A percentile compares a stretch with the other conserved stretches of the same genome.
These are phyloP conservation scores for Pogonophryne albipinna DNA, from an alignment of 2,797 vertebrate species.

Conservation along the genomic window DNA sequence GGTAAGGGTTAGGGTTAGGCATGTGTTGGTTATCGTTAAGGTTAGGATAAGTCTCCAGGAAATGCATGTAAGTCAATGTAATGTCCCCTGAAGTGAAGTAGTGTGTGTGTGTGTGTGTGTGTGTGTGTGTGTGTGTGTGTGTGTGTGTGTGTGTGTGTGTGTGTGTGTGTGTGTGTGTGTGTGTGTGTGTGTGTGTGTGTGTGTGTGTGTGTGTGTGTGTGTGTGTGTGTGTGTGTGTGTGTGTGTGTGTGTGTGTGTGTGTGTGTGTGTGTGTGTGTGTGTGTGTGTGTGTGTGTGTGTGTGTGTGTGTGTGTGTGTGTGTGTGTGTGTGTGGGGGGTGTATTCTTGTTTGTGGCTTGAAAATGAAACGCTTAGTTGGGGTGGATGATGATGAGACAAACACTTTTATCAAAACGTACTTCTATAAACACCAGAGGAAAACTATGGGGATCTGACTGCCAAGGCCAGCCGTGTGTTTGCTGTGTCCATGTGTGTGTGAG, in stretches of 20 bases:
- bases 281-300: too few species aligned
- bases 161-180: constrained; percentile 11
- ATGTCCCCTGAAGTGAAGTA: too few species aligned
- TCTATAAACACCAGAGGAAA: constrained; percentile 64
- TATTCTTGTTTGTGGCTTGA: constrained; percentile 17
- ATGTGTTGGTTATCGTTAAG: too few species aligned
- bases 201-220: too few species aligned
- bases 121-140: not conserved
- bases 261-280: too few species aligned
- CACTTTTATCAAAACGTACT: constrained; percentile 61
- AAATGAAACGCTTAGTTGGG: not conserved
- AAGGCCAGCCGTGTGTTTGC: constrained; percentile 53
- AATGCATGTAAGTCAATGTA: too few species aligned
- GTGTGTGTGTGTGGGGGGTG: not conserved
- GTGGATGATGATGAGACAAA: constrained; percentile 56
- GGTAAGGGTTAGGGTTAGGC: too few species aligned
- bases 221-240: constrained; percentile 1
- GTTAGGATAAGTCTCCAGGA: too few species aligned
- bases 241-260: constrained; percentile 1
- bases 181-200: not conserved
- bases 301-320: too few species aligned
- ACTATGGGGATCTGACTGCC: constrained; percentile 46
- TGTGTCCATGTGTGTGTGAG: constrained; percentile 49
- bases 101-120: too few species aligned
- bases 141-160: not conserved